Evolutionary conservation across 2,113 vertebrate genomes (phyloP), one percentile per base, ranked within the genome.

Genomic region (Coturnix japonica): DNA sequence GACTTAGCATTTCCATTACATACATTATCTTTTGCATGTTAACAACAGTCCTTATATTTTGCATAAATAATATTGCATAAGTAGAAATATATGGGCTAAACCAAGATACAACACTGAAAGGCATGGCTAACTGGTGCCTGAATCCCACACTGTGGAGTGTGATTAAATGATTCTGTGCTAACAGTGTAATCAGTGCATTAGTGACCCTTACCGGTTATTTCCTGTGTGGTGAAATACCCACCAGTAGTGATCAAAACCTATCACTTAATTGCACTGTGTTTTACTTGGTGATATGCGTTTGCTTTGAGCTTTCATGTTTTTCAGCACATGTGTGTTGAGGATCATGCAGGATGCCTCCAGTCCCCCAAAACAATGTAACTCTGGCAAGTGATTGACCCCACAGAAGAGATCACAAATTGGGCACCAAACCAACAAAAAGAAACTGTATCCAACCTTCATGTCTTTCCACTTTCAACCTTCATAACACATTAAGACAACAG

Each of bases 171-270:
- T 77, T 51, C 0, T 0, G 56, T 71, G 46, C 80, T 90, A 93
- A 80, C 57, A 79, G 69, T 83, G 70, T 83, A 73, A 54, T 90
- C 91, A 85, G 69, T 20, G 19, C 51, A 60, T 20, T 20, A 41
- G 85, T 77, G 88, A 85, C 80, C 80, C 64, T 85, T 82, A 82
- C n/a, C 21, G 70, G 76, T 33, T 64, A 80, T 95, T 93, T 95
- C 76, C 83, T 63, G 80, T 67, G 60, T 86, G 92, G 66, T 14
- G 46, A 94, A 95, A 93, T 83, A 77, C 54, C 43, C 33, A 46
- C 72, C 0, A 0, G 51, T 39, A 63, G 65, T 25, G 64, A 88
- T 83, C 88, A 88, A 90, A 94, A 93, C 56, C 41, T 74, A 31
- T 11, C 69, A 70, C 76, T 90, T 91, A 80, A 93, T 95, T 60